These are phyloP conservation scores for Carollia perspicillata DNA, from an alignment of 2,113 vertebrate genomes.

Conservation along the genomic window DNA sequence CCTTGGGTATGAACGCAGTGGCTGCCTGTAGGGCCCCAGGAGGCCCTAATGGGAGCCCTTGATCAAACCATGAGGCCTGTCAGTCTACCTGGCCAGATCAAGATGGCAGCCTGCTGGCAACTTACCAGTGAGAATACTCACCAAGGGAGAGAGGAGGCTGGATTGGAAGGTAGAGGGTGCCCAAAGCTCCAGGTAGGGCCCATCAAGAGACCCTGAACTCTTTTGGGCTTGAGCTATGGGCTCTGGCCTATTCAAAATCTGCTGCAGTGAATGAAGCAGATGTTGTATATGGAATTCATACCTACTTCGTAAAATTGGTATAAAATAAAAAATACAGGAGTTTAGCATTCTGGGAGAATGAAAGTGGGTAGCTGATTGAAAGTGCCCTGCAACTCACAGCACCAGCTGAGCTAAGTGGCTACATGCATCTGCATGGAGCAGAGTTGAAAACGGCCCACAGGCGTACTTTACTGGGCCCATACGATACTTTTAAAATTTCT, in stretches of 20 bases:
- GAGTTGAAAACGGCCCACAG: slow-evolving; percentile 8
- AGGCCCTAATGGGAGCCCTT: not conserved
- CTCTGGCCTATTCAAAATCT: slow-evolving; percentile 1
- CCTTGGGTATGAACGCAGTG: not conserved
- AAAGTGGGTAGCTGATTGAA: not conserved
- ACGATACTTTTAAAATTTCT: not conserved
- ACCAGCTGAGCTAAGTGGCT: not conserved
- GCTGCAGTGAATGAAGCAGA: not conserved
- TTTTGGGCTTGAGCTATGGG: not conserved
- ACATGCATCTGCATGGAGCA: not conserved
- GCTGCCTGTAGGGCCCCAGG: not conserved
- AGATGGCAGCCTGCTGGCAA: not conserved
- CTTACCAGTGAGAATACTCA: not conserved
- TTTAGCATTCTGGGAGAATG: not conserved
- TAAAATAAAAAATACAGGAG: not conserved
- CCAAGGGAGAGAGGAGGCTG: not conserved
- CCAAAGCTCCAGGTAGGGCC: not conserved
- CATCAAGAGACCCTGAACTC: not conserved
- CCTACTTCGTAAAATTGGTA: not conserved
- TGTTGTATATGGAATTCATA: not conserved
- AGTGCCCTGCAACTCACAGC: not conserved
- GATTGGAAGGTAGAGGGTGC: not conserved
- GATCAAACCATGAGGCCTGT: not conserved
- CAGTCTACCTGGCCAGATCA: not conserved
- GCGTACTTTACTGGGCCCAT: not conserved